Conservation (phyloP, 2,888 invertebrate species). For the Drosophila paranaensis region DNA sequence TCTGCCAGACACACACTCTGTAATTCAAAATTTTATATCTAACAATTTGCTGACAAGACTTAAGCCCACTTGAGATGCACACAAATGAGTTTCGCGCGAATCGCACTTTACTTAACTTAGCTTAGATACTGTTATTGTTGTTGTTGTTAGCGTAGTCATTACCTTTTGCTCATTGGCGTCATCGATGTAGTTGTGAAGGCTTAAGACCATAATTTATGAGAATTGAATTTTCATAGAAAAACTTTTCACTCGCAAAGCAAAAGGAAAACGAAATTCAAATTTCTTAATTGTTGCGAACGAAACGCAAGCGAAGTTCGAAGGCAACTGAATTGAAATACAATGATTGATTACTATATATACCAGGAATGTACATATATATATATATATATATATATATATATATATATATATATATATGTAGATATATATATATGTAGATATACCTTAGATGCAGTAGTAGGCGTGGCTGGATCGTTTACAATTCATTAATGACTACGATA, state of each 20-base stretch:
- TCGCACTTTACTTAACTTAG: not conserved
- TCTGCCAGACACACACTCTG: not conserved
- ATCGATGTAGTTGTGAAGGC: constrained; percentile 61
- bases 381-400: constrained; percentile 9
- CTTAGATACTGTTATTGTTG: not conserved
- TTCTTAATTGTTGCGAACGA: constrained; percentile 19
- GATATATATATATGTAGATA: constrained; percentile 13
- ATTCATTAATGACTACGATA: constrained; percentile 53
- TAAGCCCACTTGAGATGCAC: not conserved
- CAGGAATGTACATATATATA: not conserved
- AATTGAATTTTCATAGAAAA: not conserved
- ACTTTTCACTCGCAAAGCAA: constrained; percentile 6
- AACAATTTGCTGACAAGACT: not conserved
- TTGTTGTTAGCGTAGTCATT: constrained; percentile 17
- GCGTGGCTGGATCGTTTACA: constrained; percentile 25
- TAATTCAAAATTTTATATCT: not conserved
- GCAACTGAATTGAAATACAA: constrained; percentile 39
- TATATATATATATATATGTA: not conserved
- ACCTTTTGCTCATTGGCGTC: constrained; percentile 53
- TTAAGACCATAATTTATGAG: constrained; percentile 51
- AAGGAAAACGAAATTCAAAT: not conserved
- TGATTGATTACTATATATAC: constrained; percentile 22
- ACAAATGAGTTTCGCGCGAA: not conserved
- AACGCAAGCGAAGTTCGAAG: constrained; percentile 19
- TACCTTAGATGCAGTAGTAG: constrained; percentile 13